These are phyloP conservation scores for Eleginops maclovinus DNA, from an alignment of 2,113 vertebrate species.

Conservation along the genomic window DNA sequence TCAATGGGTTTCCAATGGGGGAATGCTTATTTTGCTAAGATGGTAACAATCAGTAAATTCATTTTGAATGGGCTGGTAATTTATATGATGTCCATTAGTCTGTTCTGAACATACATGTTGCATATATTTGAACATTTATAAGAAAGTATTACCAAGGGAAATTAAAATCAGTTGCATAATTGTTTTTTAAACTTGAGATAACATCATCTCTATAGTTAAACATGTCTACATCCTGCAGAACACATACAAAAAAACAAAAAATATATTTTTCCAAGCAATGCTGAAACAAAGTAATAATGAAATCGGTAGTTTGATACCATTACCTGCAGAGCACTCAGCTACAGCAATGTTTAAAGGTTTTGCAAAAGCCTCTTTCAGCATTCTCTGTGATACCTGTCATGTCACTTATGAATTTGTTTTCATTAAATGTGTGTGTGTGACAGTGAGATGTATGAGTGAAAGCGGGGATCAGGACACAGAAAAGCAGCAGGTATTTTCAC, in stretches of 20 bases:
- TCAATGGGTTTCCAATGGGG: constrained; percentile 28
- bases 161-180: background rate
- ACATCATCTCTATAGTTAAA: background rate
- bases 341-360: background rate
- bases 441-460: constrained; percentile 39
- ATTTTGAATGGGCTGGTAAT: background rate
- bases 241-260: background rate
- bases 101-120: background rate
- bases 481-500: constrained; percentile 31
- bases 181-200: background rate
- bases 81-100: background rate
- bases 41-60: background rate
- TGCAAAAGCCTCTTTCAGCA: background rate
- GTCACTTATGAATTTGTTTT: constrained; percentile 18
- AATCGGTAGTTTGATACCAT: background rate
- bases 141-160: background rate
- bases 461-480: constrained; percentile 31
- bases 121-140: background rate
- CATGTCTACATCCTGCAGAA: background rate
- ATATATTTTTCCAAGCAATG: background rate
- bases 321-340: background rate
- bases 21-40: constrained; percentile 12
- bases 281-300: background rate
- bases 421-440: constrained; percentile 48
- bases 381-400: constrained; percentile 34